Conservation (phyloP, 2,113 vertebrate genomes). For the Laticauda laticaudata region DNA sequence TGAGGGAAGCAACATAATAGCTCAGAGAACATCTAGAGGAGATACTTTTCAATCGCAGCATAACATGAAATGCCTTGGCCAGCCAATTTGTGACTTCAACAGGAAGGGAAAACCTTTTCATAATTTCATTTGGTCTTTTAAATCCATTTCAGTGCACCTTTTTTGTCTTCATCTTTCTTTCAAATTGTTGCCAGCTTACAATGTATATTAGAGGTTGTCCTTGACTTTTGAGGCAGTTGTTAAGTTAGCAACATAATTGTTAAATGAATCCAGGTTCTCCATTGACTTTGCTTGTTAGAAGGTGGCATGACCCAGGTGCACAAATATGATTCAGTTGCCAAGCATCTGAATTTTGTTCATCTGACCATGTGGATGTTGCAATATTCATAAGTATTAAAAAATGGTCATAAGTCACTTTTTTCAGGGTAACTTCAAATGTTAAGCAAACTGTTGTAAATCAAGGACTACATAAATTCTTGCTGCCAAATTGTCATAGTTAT, state of each 20-base stretch:
- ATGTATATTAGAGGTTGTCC: neutral
- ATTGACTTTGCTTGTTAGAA: neutral
- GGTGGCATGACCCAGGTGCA: neutral
- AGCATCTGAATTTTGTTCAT: neutral
- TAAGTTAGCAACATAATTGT: neutral
- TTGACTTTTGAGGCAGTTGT: neutral
- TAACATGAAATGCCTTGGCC: neutral
- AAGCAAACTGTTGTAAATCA: neutral
- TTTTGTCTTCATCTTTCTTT: neutral
- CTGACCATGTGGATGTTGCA: neutral
- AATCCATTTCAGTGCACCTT: neutral
- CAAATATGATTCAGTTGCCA: neutral
- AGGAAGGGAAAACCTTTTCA: neutral
- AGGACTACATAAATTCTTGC: neutral
- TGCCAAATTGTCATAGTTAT: conserved; percentile 1
- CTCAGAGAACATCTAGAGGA: neutral
- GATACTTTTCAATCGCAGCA: neutral
- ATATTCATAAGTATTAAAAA: neutral
- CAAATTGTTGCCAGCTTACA: neutral
- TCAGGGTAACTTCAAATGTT: neutral
- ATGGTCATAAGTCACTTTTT: neutral
- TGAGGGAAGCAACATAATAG: neutral
- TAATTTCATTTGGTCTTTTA: neutral
- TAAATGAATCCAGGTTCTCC: neutral
- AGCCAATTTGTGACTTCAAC: neutral